Base-by-base conservation (phyloP, 2,113 vertebrate genomes). In the Tonatia bakeri region DNA sequence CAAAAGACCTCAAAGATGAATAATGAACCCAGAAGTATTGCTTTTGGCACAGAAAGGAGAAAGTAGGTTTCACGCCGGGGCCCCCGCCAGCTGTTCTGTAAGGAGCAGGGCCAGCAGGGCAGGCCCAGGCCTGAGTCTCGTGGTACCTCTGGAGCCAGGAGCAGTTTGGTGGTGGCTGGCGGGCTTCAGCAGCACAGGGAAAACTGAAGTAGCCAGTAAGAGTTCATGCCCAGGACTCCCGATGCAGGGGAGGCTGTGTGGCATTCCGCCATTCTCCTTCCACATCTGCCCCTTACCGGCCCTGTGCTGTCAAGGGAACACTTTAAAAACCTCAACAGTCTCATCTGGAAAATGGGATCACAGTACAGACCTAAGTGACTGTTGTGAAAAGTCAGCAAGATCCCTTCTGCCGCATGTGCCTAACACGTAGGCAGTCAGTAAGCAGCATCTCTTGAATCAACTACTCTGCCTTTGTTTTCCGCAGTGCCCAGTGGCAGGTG, bases 81-180 rank as follows among this genome's bases (percentile, higher is more conserved):
- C 3, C 43, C 15, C 26, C 50, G 24, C 8, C 20, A 17, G 28
- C 28, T 20, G 20, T 10, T 89, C 43, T 50, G 17, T 33, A 38
- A 61, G 28, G 28, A 28, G 7, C 19, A 50, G 43, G 19, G 14
- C 43, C 6, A 2, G 43, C 5, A 61, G 52, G 33, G 14, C 38
- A 16, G 28, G 10, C 28, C 8, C 15, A 28, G 17, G 28, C 13
- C 10, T 20, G 10, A 8, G 3, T 2, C 0, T 0, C 22, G 28
- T 1, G 10, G 40, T 0, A 3, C 16, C 9, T 36, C 13, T 4
- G 20, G 22, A 22, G 28, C 31, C 33, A 54, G 16, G 28, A 45
- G 22, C 50, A 40, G 20, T 38, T 0, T 0, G 5, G 13, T 4
- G 1, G 17, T 4, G 0, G 28, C n/a, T 43, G 19, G 33, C 22